Conservation (phyloP, 2,113 vertebrate genomes). For the Mastomys natalensis region DNA sequence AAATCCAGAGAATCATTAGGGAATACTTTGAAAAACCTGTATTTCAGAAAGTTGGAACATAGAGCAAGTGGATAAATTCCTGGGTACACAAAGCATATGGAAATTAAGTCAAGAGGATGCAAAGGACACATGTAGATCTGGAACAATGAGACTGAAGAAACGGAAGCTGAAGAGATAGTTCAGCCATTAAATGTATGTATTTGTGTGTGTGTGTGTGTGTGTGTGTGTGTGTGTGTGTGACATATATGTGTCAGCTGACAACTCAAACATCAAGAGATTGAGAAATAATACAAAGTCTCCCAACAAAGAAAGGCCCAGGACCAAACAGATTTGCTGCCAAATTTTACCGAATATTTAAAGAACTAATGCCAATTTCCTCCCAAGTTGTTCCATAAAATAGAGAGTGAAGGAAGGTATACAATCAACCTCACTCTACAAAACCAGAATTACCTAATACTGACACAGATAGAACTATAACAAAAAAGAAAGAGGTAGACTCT, state of each 20-base stretch:
- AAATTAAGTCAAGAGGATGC: background rate
- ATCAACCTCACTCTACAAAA: background rate
- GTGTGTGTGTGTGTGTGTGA: no score
- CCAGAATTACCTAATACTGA: background rate
- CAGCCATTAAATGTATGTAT: background rate
- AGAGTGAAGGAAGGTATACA: background rate
- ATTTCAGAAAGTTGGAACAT: background rate
- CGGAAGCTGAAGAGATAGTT: no score
- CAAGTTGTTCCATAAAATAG: background rate
- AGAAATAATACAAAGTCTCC: no score
- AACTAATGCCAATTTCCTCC: background rate
- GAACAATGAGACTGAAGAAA: background rate
- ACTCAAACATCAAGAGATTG: background rate
- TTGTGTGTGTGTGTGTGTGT: no score
- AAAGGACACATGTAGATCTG: background rate
- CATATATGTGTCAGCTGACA: background rate
- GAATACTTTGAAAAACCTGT: background rate
- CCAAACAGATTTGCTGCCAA: background rate
- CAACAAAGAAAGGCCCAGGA: background rate
- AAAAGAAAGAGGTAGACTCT: background rate
- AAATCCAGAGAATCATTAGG: background rate
- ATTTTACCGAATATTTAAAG: background rate
- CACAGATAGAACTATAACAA: background rate
- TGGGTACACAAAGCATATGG: background rate
- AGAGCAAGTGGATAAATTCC: background rate